Base-by-base conservation (phyloP, 2,888 invertebrate genomes). In the Drosophila vallismaia region DNA sequence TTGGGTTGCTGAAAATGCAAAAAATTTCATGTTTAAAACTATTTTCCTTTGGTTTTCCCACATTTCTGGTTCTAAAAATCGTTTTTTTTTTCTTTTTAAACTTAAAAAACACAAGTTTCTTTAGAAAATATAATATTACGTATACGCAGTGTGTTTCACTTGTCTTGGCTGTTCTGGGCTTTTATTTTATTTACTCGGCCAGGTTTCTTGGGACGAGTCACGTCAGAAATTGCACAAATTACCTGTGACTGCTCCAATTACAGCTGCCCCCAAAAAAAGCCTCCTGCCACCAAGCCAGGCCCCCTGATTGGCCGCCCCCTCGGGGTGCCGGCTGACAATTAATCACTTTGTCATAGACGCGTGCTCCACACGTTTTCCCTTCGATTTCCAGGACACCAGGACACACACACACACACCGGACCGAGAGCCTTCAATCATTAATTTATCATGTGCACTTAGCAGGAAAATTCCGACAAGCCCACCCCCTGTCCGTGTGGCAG, bases 381-480 rank as follows among this genome's bases (percentile, higher is more conserved):
- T 57, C 53, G 45, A 40, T 56, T 33, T 52, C 45, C 29, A n/a
- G 38, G 45, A 28, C 40, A n/a, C n/a, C n/a, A n/a, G n/a, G n/a
- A n/a, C n/a, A n/a, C n/a, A 28, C 10, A 40, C 36, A 26, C 14
- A 36, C 46, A 33, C 29, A 46, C 36, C 4, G 10, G 4, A 36
- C 6, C 33, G 24, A 33, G 24, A 14, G 48, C 60, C 56, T 58
- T 68, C 84, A 84, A 79, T 79, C 79, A 80, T 80, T 84, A 84
- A 80, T 80, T 80, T 84, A 84, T 84, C 84, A 81, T 78, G 76
- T 84, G 79, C 79, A 80, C 76, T 80, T 80, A 84, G 85, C 78
- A 75, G 79, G 81, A 84, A 80, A 80, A 81, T 79, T 84, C 71
- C 81, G 81, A 71, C 84, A 83, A 75, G 53, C 71, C 52, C 71